phyloP scores from a whole-genome alignment of 92 coral and sea anemone species.

The Zoanthus sociatus region DNA sequence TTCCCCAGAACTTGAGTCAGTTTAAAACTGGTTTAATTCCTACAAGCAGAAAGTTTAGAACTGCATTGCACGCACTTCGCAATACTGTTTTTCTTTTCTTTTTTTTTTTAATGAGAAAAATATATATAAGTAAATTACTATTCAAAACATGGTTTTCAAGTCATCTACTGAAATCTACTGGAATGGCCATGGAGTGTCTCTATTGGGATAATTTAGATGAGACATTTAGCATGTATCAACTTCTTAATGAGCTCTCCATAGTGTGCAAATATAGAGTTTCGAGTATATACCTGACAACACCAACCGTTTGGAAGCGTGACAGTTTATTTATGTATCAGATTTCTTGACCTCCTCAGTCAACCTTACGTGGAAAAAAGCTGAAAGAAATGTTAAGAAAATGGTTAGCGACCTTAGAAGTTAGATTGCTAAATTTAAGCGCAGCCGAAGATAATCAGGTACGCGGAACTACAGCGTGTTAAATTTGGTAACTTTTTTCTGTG shows the following conservation, averaged over 20 bases:
- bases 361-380: not conserved
- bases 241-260: conserved; percentile 28
- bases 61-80: not conserved
- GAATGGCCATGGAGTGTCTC: not conserved
- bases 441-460: not conserved
- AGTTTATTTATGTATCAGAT: conserved; percentile 2
- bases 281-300: not conserved
- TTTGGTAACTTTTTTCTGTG: conserved; percentile 6
- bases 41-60: not conserved
- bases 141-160: not conserved
- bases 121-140: not conserved
- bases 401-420: conserved; percentile 8
- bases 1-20: not conserved
- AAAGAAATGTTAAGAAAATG: not conserved
- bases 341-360: not conserved
- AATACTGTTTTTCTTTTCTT: not conserved
- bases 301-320: conserved; percentile 29
- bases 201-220: not conserved
- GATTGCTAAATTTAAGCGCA: not conserved
- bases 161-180: not conserved
- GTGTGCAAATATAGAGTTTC: not conserved
- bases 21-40: not conserved
- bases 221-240: conserved; percentile 6
- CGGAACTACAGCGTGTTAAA: conserved; percentile 5
- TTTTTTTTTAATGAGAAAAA: not conserved